Percentiles rank a stretch among this genome's conserved stretches.
phyloP scores from a whole-genome alignment of 2,888 invertebrate species.

The Apotomis betuletana region DNA sequence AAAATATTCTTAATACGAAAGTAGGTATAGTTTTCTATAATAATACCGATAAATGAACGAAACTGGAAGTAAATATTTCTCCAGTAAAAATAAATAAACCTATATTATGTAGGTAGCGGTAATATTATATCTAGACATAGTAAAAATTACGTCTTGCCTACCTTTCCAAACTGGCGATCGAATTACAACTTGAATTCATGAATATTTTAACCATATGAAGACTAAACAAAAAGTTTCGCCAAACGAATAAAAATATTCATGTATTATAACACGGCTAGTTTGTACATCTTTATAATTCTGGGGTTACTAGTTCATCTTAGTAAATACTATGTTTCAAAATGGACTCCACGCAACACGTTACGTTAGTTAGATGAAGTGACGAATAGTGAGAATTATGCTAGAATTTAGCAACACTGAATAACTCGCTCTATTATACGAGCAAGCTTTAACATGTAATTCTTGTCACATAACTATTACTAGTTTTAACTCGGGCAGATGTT shows the following conservation, averaged over 20 bases:
- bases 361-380: slow-evolving; percentile 23
- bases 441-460: slow-evolving; percentile 18
- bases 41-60: too few relatives aligned
- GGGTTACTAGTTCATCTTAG: slow-evolving; percentile 33
- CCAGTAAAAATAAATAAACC: too few relatives aligned
- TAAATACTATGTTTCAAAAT: slow-evolving; percentile 29
- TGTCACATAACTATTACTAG: slow-evolving; percentile 5
- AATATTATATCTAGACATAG: not conserved
- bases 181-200: slow-evolving; percentile 1
- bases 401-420: slow-evolving; percentile 22
- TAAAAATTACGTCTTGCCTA: too few relatives aligned
- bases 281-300: slow-evolving; percentile 21
- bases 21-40: too few relatives aligned
- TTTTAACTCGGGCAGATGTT: slow-evolving; percentile 1
- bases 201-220: slow-evolving; percentile 12
- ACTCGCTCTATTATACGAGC: slow-evolving; percentile 34
- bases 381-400: slow-evolving; percentile 33
- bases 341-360: slow-evolving; percentile 30
- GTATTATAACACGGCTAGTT: slow-evolving; percentile 3
- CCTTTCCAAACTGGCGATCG: not conserved
- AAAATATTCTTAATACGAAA: too few relatives aligned
- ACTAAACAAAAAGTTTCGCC: slow-evolving; percentile 9
- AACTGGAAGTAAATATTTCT: too few relatives aligned
- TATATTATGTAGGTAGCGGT: too few relatives aligned
- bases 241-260: slow-evolving; percentile 17